Evolutionary conservation across 2,113 vertebrate genomes (phyloP), one percentile per base, ranked within the genome.

Genomic region (Anas platyrhynchos): DNA sequence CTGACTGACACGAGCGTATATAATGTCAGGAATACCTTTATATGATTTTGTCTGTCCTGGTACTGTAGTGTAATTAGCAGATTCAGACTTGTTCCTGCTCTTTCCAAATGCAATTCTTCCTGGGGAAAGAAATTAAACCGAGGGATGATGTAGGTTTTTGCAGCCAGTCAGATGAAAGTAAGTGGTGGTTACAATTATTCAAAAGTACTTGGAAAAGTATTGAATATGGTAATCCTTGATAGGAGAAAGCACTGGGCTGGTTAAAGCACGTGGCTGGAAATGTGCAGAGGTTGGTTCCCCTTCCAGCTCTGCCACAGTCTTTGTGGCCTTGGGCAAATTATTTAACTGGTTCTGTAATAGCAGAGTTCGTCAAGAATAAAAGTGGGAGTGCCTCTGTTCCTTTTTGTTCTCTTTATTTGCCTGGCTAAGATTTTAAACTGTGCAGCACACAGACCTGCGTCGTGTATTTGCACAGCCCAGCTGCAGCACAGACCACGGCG

Each of bases 121-220:
- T 17, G 41, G 81, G 86, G 69, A 94, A 93, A 80, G 89, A 97
- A 94, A 94, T 93, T 89, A 96, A 92, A 95, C 92, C 91, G 27
- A 93, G 79, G 92, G 92, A 95, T 94, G 93, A 91, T 89, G 93
- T n/a, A 89, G 96, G 81, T 93, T 95, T 90, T 93, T 34, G 11
- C 92, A 96, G 78, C 86, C 91, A 94, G 80, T 93, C 93, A 93
- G 92, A 91, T 96, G 96, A 97, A 96, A 97, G 92, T 82, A 96
- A 94, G 88, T 91, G 93, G 94, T 95, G 96, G 96, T 94, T 96
- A 90, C 95, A 92, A 94, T 96, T 97, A 92, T 96, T 92, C 96
- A 88, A 55, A 92, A 94, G 93, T 94, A 92, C 92, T 96, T 94
- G 73, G 88, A 15, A 73, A 74, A 93, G 91, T 96, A 91, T 77